A percentile compares a stretch with the other conserved stretches of the same genome.
These are phyloP conservation scores for Hylomyscus alleni DNA, from an alignment of 2,797 vertebrate species.

Conservation along the genomic window DNA sequence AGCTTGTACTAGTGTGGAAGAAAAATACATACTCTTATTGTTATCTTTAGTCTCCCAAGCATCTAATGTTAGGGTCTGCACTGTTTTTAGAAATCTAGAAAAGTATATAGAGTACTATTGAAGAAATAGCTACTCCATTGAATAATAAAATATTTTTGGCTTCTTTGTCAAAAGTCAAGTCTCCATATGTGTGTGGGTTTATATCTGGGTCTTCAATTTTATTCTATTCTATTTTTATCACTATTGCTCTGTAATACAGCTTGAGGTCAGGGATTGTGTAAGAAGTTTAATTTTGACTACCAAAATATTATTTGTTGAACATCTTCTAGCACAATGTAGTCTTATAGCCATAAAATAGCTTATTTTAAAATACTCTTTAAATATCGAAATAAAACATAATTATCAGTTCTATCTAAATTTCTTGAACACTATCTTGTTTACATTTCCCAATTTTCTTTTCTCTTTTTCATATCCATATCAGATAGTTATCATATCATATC, in stretches of 20 bases:
- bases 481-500: too few relatives aligned
- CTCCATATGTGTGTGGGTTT: too few relatives aligned
- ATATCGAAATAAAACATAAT: conserved; percentile 33
- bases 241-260: too few relatives aligned
- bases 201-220: too few relatives aligned
- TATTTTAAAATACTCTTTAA: conserved; percentile 22
- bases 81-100: not conserved
- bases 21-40: not conserved
- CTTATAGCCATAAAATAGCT: not conserved
- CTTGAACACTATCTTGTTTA: not conserved
- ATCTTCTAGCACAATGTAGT: conserved; percentile 21
- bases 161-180: too few relatives aligned
- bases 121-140: not conserved
- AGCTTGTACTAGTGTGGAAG: not conserved
- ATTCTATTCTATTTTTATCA: too few relatives aligned
- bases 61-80: not conserved
- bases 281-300: not conserved
- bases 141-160: conserved; percentile 23
- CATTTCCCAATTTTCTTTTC: conserved; percentile 20
- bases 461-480: not conserved
- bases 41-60: not conserved
- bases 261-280: too few relatives aligned
- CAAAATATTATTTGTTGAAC: not conserved
- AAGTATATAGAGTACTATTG: not conserved
- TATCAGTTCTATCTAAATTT: not conserved